Conservation (phyloP, 1,140 invertebrate species). For the Diabrotica undecimpunctata region DNA sequence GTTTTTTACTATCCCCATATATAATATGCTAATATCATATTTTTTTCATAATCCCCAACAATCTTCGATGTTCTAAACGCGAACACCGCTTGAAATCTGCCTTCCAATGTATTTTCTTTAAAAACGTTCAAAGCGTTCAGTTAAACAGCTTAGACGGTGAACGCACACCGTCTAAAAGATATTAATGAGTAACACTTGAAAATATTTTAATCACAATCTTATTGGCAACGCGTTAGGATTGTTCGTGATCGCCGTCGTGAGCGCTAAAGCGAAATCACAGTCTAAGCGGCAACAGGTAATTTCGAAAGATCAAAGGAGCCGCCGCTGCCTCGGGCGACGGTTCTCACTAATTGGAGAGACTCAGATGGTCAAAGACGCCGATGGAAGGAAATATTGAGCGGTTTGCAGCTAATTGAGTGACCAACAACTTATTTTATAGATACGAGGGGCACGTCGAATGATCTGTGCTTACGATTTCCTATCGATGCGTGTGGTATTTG, state of each 20-base stretch:
- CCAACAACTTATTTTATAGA: constrained; percentile 45
- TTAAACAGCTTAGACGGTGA: constrained; percentile 24
- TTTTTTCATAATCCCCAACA: no score
- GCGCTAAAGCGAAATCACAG: constrained; percentile 12
- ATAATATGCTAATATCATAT: no score
- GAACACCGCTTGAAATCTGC: no score
- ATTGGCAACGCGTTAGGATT: constrained; percentile 17
- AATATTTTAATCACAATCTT: constrained; percentile 25
- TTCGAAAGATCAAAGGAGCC: constrained; percentile 32
- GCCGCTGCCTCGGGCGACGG: constrained; percentile 41
- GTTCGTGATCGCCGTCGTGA: constrained; percentile 10
- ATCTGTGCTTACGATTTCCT: background rate
- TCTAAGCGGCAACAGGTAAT: constrained; percentile 36
- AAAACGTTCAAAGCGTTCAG: background rate
- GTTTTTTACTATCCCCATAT: no score
- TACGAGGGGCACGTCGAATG: background rate
- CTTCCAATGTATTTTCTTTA: background rate
- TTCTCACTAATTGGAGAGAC: constrained; percentile 49
- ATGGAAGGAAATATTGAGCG: constrained; percentile 48
- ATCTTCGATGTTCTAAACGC: no score
- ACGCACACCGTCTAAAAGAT: background rate
- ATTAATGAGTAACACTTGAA: constrained; percentile 23
- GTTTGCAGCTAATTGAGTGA: constrained; percentile 48
- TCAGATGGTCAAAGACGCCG: constrained; percentile 46
- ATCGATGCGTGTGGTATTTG: no score